Evolutionary conservation across 2,113 vertebrate genomes (phyloP), one percentile per base, ranked within the genome.

Genomic region (Nesogale talazaci): DNA sequence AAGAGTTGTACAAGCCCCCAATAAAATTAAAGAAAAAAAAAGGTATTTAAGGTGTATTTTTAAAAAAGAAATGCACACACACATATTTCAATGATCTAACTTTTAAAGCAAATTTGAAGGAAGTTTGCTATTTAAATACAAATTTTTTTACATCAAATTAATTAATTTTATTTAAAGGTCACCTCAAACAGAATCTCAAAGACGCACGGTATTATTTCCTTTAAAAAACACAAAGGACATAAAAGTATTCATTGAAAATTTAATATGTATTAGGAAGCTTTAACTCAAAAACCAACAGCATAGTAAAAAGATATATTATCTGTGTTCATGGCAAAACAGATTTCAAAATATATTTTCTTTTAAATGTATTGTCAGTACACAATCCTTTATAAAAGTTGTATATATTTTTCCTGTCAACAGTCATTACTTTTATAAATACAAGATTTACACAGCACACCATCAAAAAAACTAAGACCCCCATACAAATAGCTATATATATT

Each of bases 311-410:
- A 94, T 97, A 97, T 94, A 95, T 97, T 97, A 96, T 96, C 88
- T 97, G 93, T 97, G 95, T 95, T 97, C 92, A 96, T 17, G 40
- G 61, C 84, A 94, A 96, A 98, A 98, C 94, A 97, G 96, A 95
- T 97, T 98, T 98, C 97, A 98, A 98, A 98, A 98, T 97, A 98
- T 96, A 97, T 98, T 96, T 97, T 95, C 93, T 97, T 97, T 96
- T 83, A 96, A 96, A 97, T 98, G 95, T 97, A 95, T 98, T 97
- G 95, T 97, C 97, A 97, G 97, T 98, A 98, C 96, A 98, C 86
- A 98, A 98, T 97, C 95, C 93, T 98, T 98, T 98, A 97, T 97
- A 98, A 98, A 98, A 98, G 96, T 94, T 96, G 96, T 97, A 88
- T 98, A 97, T 97, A 95, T 96, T 22, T 72, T 93, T 96, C 46